A percentile compares a stretch with the other conserved stretches of the same genome.
phyloP scores from a whole-genome alignment of 2,888 invertebrate genomes.

The Meta bourneti region DNA sequence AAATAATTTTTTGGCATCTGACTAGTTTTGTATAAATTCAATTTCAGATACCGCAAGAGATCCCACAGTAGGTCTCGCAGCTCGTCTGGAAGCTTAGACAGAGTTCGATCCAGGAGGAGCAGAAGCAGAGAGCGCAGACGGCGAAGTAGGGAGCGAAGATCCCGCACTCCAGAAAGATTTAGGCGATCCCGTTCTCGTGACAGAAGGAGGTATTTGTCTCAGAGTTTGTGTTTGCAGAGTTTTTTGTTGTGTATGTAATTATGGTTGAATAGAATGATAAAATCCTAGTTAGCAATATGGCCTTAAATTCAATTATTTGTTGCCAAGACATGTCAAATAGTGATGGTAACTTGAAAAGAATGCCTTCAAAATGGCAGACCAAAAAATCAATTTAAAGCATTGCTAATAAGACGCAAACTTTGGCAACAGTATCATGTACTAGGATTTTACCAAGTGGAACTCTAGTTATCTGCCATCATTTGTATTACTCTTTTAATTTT shows the following conservation, averaged over 20 bases:
- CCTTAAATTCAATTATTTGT: background rate
- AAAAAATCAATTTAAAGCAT: too few relatives aligned
- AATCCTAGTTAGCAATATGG: background rate
- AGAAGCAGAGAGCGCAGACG: slow-evolving; percentile 63
- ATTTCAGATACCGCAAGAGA: slow-evolving; percentile 51
- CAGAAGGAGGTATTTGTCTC: slow-evolving; percentile 33
- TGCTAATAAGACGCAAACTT: too few relatives aligned
- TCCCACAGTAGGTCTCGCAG: slow-evolving; percentile 70
- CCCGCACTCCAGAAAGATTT: slow-evolving; percentile 75
- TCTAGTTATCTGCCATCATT: too few relatives aligned
- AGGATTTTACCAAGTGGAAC: too few relatives aligned
- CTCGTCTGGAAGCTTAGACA: slow-evolving; percentile 66
- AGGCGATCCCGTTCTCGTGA: slow-evolving; percentile 75
- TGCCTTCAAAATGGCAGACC: background rate
- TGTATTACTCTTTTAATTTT: too few relatives aligned
- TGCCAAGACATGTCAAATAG: background rate
- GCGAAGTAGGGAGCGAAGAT: slow-evolving; percentile 52
- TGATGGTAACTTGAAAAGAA: background rate
- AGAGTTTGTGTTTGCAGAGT: background rate
- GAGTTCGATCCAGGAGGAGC: slow-evolving; percentile 59
- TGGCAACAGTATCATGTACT: too few relatives aligned
- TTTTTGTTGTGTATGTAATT: background rate
- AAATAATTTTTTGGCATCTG: too few relatives aligned
- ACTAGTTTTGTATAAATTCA: too few relatives aligned
- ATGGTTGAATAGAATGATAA: background rate